These are phyloP conservation scores for Melanostigma gelatinosum DNA, from an alignment of 2,113 vertebrate species.

Conservation along the genomic window DNA sequence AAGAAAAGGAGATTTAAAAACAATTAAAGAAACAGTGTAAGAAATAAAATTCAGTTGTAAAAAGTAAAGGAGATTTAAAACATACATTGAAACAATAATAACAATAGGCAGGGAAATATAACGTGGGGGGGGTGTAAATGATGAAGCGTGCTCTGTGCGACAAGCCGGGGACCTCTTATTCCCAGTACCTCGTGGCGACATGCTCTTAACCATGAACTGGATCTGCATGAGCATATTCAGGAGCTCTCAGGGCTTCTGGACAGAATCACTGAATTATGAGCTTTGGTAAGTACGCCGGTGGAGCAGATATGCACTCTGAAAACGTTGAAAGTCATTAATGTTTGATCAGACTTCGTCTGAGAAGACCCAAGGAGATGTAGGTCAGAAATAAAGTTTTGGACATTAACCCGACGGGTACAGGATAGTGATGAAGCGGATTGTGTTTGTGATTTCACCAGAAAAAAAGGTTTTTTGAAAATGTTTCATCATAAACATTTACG, in stretches of 20 bases:
- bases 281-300: constrained; percentile 8
- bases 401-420: neutral
- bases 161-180: constrained; percentile 1
- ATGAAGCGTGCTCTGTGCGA: constrained; percentile 48
- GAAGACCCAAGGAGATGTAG: constrained; percentile 15
- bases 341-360: constrained; percentile 51
- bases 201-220: constrained; percentile 26
- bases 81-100: too few relatives aligned
- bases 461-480: neutral
- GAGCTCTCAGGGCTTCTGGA: constrained; percentile 14
- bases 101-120: constrained; percentile 20
- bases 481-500: neutral
- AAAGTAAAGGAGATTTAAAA: too few relatives aligned
- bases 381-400: constrained; percentile 23
- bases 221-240: constrained; percentile 32
- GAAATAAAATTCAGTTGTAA: too few relatives aligned
- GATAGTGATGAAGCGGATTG: neutral
- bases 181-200: constrained; percentile 14
- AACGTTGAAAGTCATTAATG: constrained; percentile 59
- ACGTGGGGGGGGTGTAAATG: constrained; percentile 17
- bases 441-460: neutral
- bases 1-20: too few relatives aligned
- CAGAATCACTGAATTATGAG: constrained; percentile 53
- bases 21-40: too few relatives aligned
- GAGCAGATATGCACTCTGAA: constrained; percentile 33